phyloP scores from a whole-genome alignment of 2,888 invertebrate species.

The Drosophila cognata region DNA sequence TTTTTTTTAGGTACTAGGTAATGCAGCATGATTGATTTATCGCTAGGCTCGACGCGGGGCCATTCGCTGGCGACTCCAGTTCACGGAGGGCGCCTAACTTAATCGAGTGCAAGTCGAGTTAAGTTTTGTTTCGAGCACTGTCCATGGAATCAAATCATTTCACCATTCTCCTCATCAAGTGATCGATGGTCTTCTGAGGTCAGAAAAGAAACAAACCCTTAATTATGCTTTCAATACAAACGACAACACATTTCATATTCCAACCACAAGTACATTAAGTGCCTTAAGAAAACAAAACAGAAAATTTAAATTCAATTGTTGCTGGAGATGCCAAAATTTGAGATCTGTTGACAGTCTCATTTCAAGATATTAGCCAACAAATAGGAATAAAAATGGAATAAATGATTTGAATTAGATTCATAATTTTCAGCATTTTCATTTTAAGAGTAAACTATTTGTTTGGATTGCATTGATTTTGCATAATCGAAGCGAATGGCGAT shows the following conservation, averaged over 20 bases:
- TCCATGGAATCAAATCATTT: conserved; percentile 40
- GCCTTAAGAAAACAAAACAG: background rate
- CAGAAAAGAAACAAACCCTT: conserved; percentile 9
- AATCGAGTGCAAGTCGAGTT: conserved; percentile 30
- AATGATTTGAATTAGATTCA: background rate
- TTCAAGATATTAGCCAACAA: background rate
- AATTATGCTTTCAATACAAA: conserved; percentile 8
- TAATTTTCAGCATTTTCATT: background rate
- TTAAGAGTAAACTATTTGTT: background rate
- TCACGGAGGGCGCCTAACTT: conserved; percentile 24
- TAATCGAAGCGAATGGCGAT: background rate
- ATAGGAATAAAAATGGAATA: background rate
- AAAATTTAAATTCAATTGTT: background rate
- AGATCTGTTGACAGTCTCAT: background rate
- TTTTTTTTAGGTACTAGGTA: conserved; percentile 17
- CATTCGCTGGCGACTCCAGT: conserved; percentile 22
- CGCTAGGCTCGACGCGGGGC: conserved; percentile 34
- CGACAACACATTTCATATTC: background rate
- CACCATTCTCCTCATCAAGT: conserved; percentile 19
- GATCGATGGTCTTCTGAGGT: conserved; percentile 44
- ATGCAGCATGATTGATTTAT: conserved; percentile 67
- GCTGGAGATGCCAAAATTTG: background rate
- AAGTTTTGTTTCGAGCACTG: background rate
- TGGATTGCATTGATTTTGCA: background rate
- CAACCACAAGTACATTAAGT: background rate